Evolutionary conservation across 2,113 vertebrate species (phyloP).

Genomic region (Cyanoramphus novaezelandiae): DNA sequence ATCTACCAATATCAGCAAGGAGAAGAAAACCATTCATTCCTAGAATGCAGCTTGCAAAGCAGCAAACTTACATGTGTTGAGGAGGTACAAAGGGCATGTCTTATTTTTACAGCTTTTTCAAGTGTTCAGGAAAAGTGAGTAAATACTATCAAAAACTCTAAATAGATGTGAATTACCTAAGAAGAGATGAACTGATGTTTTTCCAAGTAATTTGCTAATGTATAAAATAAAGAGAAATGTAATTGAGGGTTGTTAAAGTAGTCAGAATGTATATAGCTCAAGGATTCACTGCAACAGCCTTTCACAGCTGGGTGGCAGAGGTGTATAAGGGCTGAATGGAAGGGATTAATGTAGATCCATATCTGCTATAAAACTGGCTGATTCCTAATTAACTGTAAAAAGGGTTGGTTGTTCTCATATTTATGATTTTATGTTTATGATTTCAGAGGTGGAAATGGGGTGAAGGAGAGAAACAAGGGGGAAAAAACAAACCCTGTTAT

Average conservation of each 20-base stretch:
- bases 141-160: not conserved
- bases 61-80: not conserved
- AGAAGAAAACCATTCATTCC: not conserved
- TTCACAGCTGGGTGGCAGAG: not conserved
- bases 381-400: not conserved
- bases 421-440: not conserved
- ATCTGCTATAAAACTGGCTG: not conserved
- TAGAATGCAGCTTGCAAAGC: not conserved
- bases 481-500: not conserved
- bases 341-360: not conserved
- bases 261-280: not conserved
- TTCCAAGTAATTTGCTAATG: not conserved
- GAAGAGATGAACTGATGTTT: not conserved
- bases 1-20: not conserved
- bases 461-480: not conserved
- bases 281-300: not conserved
- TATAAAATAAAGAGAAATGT: not conserved
- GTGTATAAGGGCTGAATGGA: not conserved
- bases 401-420: not conserved
- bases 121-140: not conserved
- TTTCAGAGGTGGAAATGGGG: not conserved
- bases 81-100: not conserved
- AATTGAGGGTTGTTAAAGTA: not conserved
- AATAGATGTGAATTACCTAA: not conserved
- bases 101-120: not conserved